Evolutionary conservation across 2,113 vertebrate species (phyloP).

Genomic region (Tragelaphus strepsiceros): DNA sequence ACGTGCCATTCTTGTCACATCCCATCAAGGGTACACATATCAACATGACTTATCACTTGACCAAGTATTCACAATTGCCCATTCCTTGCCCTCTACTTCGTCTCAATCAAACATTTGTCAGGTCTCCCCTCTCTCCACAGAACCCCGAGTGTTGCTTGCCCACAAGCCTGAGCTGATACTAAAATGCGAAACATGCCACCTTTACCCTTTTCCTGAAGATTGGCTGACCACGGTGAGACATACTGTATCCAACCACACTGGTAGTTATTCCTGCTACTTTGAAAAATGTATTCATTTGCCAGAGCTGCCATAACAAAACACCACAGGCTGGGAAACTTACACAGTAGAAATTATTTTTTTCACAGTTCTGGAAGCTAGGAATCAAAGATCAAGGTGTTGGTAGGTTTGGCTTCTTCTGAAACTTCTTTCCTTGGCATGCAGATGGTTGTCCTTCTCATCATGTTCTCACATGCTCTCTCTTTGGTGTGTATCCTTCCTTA

Average conservation of each 20-base stretch:
- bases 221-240: not conserved
- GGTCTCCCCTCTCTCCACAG: not conserved
- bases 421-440: not conserved
- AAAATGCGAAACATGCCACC: fast-evolving
- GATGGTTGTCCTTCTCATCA: fast-evolving
- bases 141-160: not conserved
- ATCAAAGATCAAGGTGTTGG: not conserved
- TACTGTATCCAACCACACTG: not conserved
- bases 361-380: not conserved
- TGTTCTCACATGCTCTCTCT: not conserved
- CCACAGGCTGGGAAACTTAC: not conserved
- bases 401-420: not conserved
- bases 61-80: no score
- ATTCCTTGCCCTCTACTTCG: not conserved
- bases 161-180: not conserved
- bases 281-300: not conserved
- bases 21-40: fast-evolving
- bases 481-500: not conserved
- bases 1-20: not conserved
- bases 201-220: not conserved
- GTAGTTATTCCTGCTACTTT: not conserved
- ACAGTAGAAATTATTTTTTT: not conserved
- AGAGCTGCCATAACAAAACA: not conserved
- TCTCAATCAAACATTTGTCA: not conserved
- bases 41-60: not conserved